Evolutionary conservation across 2,797 vertebrate genomes (phyloP).

Genomic region (Tapera naevia): DNA sequence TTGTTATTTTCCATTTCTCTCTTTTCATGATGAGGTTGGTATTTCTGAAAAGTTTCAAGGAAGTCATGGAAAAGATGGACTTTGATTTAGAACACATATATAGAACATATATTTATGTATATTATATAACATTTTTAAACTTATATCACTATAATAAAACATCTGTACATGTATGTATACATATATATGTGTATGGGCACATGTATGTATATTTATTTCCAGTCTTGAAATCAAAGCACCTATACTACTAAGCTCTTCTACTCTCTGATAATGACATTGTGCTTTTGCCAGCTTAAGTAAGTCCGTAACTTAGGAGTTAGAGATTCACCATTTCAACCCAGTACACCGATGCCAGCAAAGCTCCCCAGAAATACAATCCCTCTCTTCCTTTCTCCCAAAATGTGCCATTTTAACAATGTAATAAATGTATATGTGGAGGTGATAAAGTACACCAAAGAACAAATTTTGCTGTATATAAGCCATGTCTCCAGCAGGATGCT

Average conservation of each 20-base stretch:
- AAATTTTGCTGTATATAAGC: background rate
- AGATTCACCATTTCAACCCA: background rate
- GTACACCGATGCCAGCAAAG: background rate
- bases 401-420: background rate
- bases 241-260: background rate
- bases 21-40: background rate
- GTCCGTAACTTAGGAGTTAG: background rate
- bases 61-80: background rate
- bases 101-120: background rate
- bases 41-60: background rate
- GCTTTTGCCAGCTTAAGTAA: background rate
- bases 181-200: background rate
- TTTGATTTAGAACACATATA: background rate
- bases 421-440: background rate
- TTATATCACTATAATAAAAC: background rate
- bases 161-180: background rate
- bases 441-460: background rate
- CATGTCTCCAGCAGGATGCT: background rate
- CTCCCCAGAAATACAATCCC: background rate
- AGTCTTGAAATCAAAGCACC: background rate
- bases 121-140: background rate
- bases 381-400: background rate
- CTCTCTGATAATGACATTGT: background rate
- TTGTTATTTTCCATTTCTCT: background rate
- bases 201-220: background rate